These are phyloP conservation scores for Tonatia bakeri DNA, from an alignment of 2,113 vertebrate species.

Conservation along the genomic window DNA sequence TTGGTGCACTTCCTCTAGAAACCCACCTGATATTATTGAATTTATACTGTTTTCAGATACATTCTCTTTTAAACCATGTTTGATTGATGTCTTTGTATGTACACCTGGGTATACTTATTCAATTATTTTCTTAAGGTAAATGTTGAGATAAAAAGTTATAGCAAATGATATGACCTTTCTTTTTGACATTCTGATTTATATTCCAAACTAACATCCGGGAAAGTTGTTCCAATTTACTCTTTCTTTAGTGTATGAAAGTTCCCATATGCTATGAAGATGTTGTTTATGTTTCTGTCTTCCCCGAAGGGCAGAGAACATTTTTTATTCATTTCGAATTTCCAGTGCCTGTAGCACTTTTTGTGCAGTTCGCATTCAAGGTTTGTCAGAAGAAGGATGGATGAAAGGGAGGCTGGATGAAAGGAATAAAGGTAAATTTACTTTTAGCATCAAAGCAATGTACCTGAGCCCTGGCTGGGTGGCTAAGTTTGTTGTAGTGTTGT, in stretches of 20 bases:
- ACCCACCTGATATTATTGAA: neutral
- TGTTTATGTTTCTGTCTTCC: slow-evolving; percentile 2
- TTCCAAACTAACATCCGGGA: neutral
- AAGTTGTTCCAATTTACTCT: neutral
- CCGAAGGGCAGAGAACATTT: neutral
- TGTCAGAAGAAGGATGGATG: neutral
- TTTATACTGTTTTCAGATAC: neutral
- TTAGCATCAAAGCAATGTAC: neutral
- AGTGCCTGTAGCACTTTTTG: neutral
- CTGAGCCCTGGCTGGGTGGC: no score
- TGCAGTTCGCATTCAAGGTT: neutral
- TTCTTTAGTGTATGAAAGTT: neutral
- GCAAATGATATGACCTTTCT: neutral
- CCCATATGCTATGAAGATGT: neutral
- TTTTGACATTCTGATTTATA: neutral
- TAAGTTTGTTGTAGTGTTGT: no score
- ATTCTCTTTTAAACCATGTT: neutral
- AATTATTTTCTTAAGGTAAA: slow-evolving; percentile 18
- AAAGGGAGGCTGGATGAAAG: neutral
- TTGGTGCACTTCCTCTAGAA: neutral
- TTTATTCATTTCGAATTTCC: slow-evolving; percentile 28
- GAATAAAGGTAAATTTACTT: slow-evolving; percentile 2
- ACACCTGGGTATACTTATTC: neutral
- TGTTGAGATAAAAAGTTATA: slow-evolving; percentile 14
- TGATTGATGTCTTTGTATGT: neutral